Evolutionary conservation across 2,113 vertebrate genomes (phyloP).

Genomic region (Hippotragus niger): DNA sequence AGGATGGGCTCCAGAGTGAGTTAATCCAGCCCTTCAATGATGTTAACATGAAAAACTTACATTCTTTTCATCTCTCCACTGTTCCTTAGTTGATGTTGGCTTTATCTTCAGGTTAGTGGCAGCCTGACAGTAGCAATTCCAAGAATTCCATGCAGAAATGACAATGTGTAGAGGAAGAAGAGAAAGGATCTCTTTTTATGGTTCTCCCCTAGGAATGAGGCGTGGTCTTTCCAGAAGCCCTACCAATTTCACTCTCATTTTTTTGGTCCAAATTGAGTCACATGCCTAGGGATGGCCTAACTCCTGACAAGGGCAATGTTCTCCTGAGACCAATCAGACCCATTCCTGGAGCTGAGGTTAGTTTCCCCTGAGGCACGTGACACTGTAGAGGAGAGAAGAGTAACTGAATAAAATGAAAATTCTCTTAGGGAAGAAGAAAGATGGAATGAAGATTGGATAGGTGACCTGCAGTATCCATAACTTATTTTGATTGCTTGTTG

Average conservation of each 20-base stretch:
- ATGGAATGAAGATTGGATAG: neutral
- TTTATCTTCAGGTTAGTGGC: neutral
- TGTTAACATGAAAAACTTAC: neutral
- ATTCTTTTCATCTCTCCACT: neutral
- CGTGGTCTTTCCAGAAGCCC: neutral
- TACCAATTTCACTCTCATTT: neutral
- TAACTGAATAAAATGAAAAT: neutral
- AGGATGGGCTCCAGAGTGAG: neutral
- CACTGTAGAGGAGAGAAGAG: neutral
- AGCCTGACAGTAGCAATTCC: neutral
- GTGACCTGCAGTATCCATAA: neutral
- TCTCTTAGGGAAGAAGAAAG: neutral
- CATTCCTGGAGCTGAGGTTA: neutral
- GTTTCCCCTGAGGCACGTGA: neutral
- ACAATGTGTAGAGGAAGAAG: neutral
- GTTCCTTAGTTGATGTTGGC: neutral
- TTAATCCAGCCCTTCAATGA: neutral
- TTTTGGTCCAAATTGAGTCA: neutral
- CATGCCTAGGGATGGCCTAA: neutral
- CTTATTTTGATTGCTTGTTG: neutral
- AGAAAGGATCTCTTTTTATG: neutral
- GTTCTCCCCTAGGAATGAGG: neutral
- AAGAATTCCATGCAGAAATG: neutral
- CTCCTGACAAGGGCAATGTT: neutral
- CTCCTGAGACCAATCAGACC: neutral